A percentile compares a stretch with the other conserved stretches of the same genome.
Conservation (phyloP, 1,140 invertebrate genomes). For the Aphelinus atriplicis region DNA sequence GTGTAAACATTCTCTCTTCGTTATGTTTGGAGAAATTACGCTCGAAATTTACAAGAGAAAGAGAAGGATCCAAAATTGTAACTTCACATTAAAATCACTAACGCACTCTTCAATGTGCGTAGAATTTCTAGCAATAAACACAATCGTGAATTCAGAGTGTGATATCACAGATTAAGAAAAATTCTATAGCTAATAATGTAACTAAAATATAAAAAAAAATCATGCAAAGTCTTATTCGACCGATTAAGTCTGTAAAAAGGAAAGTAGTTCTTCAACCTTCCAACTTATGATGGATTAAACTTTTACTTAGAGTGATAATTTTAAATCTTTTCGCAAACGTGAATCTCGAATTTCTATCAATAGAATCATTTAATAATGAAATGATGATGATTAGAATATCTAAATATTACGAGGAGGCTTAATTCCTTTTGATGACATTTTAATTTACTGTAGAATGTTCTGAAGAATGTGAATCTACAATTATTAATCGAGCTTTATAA, state of each 20-base stretch:
- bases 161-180: slow-evolving; percentile 34
- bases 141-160: slow-evolving; percentile 20
- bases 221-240: slow-evolving; percentile 16
- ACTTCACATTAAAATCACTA: neutral
- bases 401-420: no score
- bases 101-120: neutral
- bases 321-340: neutral
- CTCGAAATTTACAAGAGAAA: neutral
- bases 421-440: neutral
- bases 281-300: no score
- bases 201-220: slow-evolving; percentile 17
- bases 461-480: no score
- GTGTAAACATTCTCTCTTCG: no score
- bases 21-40: neutral
- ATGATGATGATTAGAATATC: no score
- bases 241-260: slow-evolving; percentile 2
- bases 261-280: neutral
- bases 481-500: no score
- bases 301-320: no score
- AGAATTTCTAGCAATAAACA: slow-evolving; percentile 36
- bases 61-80: neutral
- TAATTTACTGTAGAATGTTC: neutral
- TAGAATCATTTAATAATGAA: neutral
- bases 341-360: neutral
- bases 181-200: slow-evolving; percentile 35